Evolutionary conservation across 1,140 invertebrate genomes (phyloP), one percentile per base, ranked within the genome.

Genomic region (Rhynchophorus ferrugineus): DNA sequence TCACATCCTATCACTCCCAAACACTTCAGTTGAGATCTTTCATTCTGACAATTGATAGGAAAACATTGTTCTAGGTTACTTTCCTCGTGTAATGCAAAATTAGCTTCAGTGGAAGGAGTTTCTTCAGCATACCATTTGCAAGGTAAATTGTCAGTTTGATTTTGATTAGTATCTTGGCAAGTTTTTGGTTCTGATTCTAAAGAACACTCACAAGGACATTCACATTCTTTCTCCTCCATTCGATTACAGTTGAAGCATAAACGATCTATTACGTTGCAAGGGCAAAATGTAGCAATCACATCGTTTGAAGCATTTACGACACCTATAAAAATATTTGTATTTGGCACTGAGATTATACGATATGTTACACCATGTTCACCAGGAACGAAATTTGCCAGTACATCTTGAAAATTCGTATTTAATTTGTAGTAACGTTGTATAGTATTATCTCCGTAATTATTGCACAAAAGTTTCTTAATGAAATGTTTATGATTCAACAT

Each of bases 171-270:
- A 24, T 37, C 34, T 42, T 47, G 41, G 11, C 54, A 58, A 54
- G 71, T 73, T 44, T 72, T 70, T 48, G 70, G 69, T 56, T 73
- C 45, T 2, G 41, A 49, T 58, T 76, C 81, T 21, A 93, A 73
- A 11, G 83, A 84, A 68, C 92, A 96, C 68, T 96, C 91, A 69
- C 92, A 96, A 0, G 92, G 92, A 71, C 92, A 96, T 68, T 96
- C 93, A 62, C 92, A 95, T 61, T 93, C 91, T 3, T 81, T 90
- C 71, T 92, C 90, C 66, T 95, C 93, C 89, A 95, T 92, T 14
- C 90, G 78, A 68, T 92, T 85, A 67, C 92, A 96, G 65, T 95
- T 95, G 3, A 96, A 74, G 67, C 92, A 96, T 0, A 88, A 72
- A 14, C 90, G 78, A 68, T 95, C 89, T 49, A 86, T 85, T 66